Percentiles rank a stretch among this genome's conserved stretches.
Conservation (phyloP, 2,113 vertebrate genomes). For the Corythornis cristatus region DNA sequence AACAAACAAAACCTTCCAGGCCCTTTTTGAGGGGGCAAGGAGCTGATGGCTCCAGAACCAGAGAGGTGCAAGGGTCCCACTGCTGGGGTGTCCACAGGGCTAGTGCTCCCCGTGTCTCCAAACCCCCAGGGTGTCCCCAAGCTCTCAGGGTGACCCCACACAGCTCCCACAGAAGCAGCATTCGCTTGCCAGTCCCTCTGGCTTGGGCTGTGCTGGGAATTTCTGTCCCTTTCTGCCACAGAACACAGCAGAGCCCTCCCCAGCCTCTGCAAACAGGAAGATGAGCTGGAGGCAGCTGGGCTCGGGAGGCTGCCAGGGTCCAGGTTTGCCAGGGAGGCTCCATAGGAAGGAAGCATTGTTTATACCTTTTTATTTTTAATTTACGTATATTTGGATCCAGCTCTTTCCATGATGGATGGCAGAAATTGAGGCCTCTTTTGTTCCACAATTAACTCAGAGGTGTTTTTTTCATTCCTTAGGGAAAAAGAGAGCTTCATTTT, state of each 20-base stretch:
- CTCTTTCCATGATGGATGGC: neutral
- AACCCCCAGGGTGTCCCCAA: neutral
- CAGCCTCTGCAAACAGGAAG: neutral
- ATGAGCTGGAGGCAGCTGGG: neutral
- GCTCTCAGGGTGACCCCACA: accelerated
- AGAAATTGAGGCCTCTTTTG: conserved; percentile 6
- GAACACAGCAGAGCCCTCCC: accelerated
- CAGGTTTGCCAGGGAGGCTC: neutral
- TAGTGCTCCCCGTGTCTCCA: neutral
- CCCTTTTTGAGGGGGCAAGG: neutral
- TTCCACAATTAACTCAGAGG: neutral
- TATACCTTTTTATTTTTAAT: conserved; percentile 47
- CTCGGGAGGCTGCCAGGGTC: neutral
- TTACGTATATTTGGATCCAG: neutral
- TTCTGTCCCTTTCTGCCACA: accelerated
- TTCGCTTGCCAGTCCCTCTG: accelerated
- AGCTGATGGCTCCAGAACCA: accelerated
- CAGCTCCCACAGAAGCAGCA: neutral
- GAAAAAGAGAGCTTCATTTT: neutral
- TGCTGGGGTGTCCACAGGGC: neutral
- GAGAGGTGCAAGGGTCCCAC: neutral
- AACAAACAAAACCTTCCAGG: neutral
- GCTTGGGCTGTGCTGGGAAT: neutral
- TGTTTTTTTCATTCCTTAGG: neutral
- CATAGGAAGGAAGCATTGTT: conserved; percentile 29